A percentile compares a stretch with the other conserved stretches of the same genome.
phyloP scores from a whole-genome alignment of 2,888 invertebrate species.

The Drosophila meridiana region DNA sequence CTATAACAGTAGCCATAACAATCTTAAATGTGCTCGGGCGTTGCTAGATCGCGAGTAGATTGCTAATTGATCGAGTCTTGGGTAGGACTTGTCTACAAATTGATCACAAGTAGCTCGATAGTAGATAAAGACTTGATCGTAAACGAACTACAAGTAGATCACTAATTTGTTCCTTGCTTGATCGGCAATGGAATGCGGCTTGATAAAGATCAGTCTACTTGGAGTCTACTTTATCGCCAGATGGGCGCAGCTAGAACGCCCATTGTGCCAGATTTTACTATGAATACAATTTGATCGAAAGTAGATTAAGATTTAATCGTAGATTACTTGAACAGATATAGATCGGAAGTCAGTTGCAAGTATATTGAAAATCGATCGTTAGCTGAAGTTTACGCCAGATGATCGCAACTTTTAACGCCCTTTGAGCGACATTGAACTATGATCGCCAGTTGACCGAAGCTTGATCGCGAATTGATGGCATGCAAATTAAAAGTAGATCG shows the following conservation, averaged over 20 bases:
- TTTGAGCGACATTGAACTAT: not conserved
- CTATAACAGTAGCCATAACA: not conserved
- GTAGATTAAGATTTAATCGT: not conserved
- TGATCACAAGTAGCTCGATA: not conserved
- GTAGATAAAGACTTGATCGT: not conserved
- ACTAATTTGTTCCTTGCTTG: not conserved
- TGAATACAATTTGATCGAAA: not conserved
- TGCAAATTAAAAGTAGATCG: too few species aligned
- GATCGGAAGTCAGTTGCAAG: not conserved
- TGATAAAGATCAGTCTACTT: not conserved
- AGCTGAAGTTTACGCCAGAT: not conserved
- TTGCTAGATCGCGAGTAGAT: not conserved
- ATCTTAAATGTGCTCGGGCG: not conserved
- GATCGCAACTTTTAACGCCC: not conserved
- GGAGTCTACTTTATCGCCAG: not conserved
- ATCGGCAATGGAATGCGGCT: not conserved
- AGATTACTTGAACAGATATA: not conserved
- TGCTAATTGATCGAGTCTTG: slow-evolving; percentile 4
- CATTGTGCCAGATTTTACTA: not conserved
- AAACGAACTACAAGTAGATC: not conserved
- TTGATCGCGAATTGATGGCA: not conserved
- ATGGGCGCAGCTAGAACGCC: not conserved
- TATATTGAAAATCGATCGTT: not conserved
- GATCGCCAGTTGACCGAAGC: not conserved
- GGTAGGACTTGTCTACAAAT: not conserved